Evolutionary conservation across 2,888 invertebrate genomes (phyloP).

Genomic region (Amblyjoppa proteus): DNA sequence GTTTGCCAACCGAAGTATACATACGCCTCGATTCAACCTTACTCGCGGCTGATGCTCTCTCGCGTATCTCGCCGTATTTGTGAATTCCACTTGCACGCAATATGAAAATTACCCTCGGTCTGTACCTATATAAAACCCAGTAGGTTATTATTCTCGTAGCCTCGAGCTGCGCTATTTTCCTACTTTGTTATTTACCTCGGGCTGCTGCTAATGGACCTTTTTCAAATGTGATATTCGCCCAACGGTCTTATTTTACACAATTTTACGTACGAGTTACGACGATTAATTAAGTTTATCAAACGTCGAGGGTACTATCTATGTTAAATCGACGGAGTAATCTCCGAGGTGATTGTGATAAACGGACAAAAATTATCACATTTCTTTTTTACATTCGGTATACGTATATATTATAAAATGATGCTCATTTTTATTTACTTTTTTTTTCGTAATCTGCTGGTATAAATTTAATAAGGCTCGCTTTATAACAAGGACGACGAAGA

Average conservation of each 20-base stretch:
- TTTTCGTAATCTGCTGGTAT: not conserved
- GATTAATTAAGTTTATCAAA: not conserved
- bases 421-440: not conserved
- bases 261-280: not conserved
- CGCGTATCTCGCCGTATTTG: slow-evolving; percentile 10
- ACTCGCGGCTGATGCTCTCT: slow-evolving; percentile 15
- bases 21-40: not conserved
- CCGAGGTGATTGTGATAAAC: not conserved
- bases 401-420: not conserved
- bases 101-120: slow-evolving; percentile 19
- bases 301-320: not conserved
- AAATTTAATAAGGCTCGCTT: not conserved
- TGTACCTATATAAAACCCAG: not conserved
- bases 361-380: not conserved
- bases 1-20: not conserved
- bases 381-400: not conserved
- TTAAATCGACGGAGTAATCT: not conserved
- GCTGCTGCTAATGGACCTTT: not conserved
- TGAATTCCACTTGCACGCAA: slow-evolving; percentile 10
- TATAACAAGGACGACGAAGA: not conserved
- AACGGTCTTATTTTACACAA: not conserved
- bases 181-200: not conserved
- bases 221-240: not conserved
- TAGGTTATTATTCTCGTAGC: not conserved
- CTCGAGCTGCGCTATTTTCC: not conserved